A percentile compares a stretch with the other conserved stretches of the same genome.
phyloP scores from a whole-genome alignment of 2,113 vertebrate genomes.

The Rattus norvegicus region DNA sequence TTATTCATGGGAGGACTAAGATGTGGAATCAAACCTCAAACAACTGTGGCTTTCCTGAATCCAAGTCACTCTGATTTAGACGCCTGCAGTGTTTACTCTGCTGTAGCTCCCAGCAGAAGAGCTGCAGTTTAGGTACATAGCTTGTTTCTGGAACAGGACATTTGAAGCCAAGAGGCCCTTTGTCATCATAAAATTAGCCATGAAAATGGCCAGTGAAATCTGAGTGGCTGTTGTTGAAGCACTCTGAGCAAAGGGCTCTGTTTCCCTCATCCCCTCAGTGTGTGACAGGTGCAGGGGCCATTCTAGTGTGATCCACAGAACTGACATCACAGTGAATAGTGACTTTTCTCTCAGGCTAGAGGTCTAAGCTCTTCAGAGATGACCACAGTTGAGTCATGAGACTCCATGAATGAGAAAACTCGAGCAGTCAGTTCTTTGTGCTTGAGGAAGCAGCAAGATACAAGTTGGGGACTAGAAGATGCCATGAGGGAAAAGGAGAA shows the following conservation, averaged over 20 bases:
- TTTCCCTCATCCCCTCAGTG: not conserved
- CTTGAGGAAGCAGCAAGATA: not conserved
- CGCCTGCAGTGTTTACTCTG: not conserved
- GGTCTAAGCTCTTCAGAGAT: not conserved
- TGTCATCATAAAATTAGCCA: constrained; percentile 13
- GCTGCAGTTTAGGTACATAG: not conserved
- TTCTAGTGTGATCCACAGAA: not conserved
- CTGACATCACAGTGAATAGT: not conserved
- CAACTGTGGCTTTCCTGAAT: not conserved
- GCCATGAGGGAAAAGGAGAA: not conserved
- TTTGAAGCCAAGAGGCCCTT: not conserved
- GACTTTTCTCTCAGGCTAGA: not conserved
- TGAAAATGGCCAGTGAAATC: not conserved
- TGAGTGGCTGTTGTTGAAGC: not conserved
- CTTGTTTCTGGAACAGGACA: not conserved
- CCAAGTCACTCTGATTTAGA: not conserved
- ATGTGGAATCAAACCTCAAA: not conserved
- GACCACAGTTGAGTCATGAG: not conserved
- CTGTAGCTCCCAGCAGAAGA: not conserved
- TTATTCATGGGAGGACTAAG: not conserved
- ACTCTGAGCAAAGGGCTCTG: not conserved
- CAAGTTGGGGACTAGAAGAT: not conserved
- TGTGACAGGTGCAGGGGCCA: not conserved
- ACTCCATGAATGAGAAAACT: not conserved
- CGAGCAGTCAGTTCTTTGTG: not conserved